A percentile compares a stretch with the other conserved stretches of the same genome.
These are phyloP conservation scores for Actenoides lindsayi DNA, from an alignment of 2,113 vertebrate genomes.

Conservation along the genomic window DNA sequence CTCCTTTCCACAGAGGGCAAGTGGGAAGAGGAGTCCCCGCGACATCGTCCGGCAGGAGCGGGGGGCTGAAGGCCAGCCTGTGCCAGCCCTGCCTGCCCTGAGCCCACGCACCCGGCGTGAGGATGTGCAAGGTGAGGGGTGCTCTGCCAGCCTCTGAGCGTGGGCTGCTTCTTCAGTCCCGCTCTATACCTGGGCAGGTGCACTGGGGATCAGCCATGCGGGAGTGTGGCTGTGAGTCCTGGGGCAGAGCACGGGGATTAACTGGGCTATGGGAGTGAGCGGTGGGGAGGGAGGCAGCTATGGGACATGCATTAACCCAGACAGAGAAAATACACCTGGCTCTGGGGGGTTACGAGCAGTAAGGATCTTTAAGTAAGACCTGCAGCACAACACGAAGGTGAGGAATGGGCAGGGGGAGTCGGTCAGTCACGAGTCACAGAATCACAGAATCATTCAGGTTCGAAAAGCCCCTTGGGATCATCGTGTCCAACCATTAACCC, in stretches of 20 bases:
- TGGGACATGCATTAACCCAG: neutral
- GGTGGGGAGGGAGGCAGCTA: neutral
- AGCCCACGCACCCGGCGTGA: accelerated
- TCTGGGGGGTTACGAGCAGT: neutral
- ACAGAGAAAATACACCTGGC: neutral
- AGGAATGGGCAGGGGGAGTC: neutral
- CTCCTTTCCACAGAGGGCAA: constrained; percentile 6
- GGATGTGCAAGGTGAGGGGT: neutral
- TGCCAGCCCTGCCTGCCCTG: constrained; percentile 53
- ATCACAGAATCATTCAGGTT: too few relatives aligned
- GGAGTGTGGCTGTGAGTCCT: accelerated
- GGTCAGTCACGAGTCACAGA: neutral
- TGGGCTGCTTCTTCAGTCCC: neutral
- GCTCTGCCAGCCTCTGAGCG: accelerated
- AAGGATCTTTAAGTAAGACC: neutral
- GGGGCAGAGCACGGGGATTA: neutral
- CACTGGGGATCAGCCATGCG: neutral
- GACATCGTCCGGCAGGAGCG: neutral
- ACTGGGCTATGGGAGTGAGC: neutral
- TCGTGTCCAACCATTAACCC: too few relatives aligned
- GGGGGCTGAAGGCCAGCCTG: constrained; percentile 33
- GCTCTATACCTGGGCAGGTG: neutral
- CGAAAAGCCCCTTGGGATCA: too few relatives aligned
- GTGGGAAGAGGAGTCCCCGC: constrained; percentile 35
- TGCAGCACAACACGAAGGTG: neutral